Evolutionary conservation across 2,113 vertebrate species (phyloP).

Genomic region (Xenotilapia caudafasciata): DNA sequence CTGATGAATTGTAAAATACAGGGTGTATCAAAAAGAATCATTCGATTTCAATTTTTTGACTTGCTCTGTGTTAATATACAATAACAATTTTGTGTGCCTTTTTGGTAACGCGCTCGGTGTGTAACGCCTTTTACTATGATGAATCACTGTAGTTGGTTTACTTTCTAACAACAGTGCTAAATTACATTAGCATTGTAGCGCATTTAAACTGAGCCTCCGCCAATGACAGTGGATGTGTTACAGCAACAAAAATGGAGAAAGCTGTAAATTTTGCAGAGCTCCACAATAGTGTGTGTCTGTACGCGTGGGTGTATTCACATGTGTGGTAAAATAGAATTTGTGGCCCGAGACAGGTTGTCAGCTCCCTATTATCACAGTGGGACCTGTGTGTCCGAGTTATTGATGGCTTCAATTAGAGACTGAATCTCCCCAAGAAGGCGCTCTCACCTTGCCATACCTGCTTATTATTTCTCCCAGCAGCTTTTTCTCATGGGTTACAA

Average conservation of each 20-base stretch:
- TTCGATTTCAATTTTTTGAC: background rate
- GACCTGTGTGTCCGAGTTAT: constrained; percentile 28
- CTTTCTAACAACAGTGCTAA: background rate
- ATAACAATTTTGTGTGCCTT: background rate
- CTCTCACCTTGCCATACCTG: background rate
- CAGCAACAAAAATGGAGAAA: background rate
- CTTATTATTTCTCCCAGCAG: background rate
- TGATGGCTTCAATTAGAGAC: constrained; percentile 55
- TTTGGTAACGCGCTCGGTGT: background rate
- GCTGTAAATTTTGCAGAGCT: background rate
- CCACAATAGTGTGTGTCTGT: background rate
- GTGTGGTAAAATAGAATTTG: background rate
- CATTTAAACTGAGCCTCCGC: background rate
- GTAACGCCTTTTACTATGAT: background rate
- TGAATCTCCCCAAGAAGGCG: background rate
- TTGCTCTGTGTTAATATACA: background rate
- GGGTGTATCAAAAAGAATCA: background rate
- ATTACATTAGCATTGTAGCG: background rate
- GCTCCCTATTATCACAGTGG: background rate
- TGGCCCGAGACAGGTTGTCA: constrained; percentile 9
- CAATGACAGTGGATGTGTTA: background rate
- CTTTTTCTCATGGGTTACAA: background rate
- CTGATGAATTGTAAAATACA: background rate
- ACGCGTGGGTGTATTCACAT: background rate
- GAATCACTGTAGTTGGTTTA: background rate